These are phyloP conservation scores for Zosterops borbonicus DNA, from an alignment of 2,113 vertebrate genomes.

Conservation along the genomic window DNA sequence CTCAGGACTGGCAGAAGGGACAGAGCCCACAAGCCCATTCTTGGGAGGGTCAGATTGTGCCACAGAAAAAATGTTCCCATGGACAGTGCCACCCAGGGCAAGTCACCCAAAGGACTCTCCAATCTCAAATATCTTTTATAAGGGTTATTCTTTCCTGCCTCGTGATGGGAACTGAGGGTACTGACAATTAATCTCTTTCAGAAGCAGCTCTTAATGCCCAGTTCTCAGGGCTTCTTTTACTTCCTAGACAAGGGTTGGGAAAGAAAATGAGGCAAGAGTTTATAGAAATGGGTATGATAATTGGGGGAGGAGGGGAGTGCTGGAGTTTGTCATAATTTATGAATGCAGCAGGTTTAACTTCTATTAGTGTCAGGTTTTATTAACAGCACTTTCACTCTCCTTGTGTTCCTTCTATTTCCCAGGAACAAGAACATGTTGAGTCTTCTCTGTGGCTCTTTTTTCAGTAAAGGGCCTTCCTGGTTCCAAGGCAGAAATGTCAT, in stretches of 20 bases:
- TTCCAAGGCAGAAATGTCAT: slow-evolving; percentile 28
- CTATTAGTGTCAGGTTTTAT: background rate
- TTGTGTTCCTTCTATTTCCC: background rate
- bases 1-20: background rate
- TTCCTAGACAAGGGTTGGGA: background rate
- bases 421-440: background rate
- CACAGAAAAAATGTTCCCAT: background rate
- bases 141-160: background rate
- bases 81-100: background rate
- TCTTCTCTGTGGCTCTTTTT: background rate
- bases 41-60: background rate
- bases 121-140: background rate
- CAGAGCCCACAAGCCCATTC: background rate
- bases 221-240: background rate
- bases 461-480: background rate
- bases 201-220: background rate
- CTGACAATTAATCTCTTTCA: background rate
- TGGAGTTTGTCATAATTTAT: background rate
- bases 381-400: background rate
- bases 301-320: background rate
- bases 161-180: background rate
- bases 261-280: background rate
- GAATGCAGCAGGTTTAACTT: background rate
- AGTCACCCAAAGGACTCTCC: background rate
- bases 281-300: background rate